Evolutionary conservation across 2,888 invertebrate species (phyloP).

Genomic region (Zootermopsis nevadensis): DNA sequence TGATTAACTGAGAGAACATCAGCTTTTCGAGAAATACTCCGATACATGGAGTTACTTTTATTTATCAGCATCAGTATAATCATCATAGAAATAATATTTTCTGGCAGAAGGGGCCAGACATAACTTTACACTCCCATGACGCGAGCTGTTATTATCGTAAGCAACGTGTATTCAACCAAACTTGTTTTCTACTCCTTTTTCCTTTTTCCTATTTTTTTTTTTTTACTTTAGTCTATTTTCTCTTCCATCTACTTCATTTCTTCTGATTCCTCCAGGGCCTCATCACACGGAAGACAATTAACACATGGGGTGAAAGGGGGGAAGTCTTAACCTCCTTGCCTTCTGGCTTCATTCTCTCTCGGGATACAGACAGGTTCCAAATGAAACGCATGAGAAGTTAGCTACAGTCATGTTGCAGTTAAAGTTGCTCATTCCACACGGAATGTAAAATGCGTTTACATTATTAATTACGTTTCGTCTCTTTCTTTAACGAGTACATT

Average conservation of each 20-base stretch:
- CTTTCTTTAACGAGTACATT: no score
- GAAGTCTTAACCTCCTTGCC: not conserved
- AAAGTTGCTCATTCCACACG: not conserved
- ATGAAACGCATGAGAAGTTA: not conserved
- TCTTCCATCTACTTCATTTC: not conserved
- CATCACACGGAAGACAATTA: slow-evolving; percentile 16
- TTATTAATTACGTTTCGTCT: no score
- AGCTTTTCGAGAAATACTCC: no score
- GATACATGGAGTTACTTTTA: no score
- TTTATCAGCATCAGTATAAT: no score
- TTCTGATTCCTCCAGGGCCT: not conserved
- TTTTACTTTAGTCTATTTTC: not conserved
- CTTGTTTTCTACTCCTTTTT: not conserved
- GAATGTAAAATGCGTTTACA: not conserved
- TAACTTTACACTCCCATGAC: no score
- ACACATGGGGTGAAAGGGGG: slow-evolving; percentile 16
- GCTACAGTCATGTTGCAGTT: not conserved
- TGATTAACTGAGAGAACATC: no score
- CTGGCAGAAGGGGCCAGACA: no score
- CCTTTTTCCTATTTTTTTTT: no score
- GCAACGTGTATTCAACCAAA: slow-evolving; percentile 5
- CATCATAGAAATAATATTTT: no score
- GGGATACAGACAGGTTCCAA: not conserved
- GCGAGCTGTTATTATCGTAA: not conserved
- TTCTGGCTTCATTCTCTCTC: not conserved